Conservation (phyloP, 2,113 vertebrate genomes). For the Ochotona princeps region DNA sequence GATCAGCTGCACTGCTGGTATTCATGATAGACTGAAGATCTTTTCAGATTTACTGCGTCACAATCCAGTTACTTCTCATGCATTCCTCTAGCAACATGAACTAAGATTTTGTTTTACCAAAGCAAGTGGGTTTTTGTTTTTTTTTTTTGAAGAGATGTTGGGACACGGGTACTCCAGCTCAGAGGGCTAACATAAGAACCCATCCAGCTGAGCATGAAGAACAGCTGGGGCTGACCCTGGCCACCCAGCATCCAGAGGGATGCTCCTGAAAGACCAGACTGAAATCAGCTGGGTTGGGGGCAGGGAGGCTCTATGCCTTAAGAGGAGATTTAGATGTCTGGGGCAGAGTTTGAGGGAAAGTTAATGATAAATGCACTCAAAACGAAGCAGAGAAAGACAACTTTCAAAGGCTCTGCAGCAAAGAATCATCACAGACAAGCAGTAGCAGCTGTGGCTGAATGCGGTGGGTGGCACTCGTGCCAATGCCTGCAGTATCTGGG, state of each 20-base stretch:
- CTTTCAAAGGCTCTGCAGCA: neutral
- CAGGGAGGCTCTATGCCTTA: neutral
- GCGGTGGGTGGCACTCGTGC: neutral
- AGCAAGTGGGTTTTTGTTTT: neutral
- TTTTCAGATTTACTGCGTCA: neutral
- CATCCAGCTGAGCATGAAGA: neutral
- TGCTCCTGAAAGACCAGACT: neutral
- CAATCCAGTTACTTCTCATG: neutral
- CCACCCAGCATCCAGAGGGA: neutral
- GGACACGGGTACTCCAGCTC: neutral
- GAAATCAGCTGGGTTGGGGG: neutral
- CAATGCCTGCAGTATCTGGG: neutral
- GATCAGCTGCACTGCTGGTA: neutral
- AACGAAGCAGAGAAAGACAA: neutral
- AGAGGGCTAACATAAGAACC: neutral
- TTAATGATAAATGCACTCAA: neutral
- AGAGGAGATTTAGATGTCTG: neutral
- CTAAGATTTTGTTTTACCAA: neutral
- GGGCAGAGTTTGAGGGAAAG: too few relatives aligned
- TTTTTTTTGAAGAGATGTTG: neutral
- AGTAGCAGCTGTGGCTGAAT: neutral
- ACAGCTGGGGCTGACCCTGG: too few relatives aligned
- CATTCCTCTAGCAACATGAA: neutral
- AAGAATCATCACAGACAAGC: neutral
- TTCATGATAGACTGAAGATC: neutral